Percentiles rank a stretch among this genome's conserved stretches.
Evolutionary conservation across 2,888 invertebrate species (phyloP).

Genomic region (Lycaena phlaeas): DNA sequence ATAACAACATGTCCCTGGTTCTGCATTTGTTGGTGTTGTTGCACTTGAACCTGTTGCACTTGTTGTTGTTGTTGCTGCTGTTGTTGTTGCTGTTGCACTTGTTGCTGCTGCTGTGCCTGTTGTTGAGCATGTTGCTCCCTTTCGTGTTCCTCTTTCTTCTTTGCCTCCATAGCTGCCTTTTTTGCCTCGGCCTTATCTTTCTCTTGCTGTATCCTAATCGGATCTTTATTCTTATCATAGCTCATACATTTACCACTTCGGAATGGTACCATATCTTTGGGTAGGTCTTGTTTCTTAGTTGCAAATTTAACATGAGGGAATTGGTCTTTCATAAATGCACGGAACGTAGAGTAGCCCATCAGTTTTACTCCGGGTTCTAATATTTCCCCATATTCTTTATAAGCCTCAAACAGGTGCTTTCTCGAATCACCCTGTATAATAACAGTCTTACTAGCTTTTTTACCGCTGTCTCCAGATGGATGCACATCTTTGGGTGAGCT

Average conservation of each 20-base stretch:
- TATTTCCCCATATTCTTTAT: conserved; percentile 81
- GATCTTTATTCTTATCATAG: conserved; percentile 68
- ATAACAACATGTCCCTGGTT: conserved; percentile 52
- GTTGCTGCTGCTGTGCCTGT: conserved; percentile 46
- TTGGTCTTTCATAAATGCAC: conserved; percentile 86
- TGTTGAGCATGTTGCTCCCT: conserved; percentile 54
- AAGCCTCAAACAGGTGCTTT: conserved; percentile 82
- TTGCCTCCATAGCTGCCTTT: conserved; percentile 63
- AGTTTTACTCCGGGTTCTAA: conserved; percentile 80
- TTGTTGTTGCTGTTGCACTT: conserved; percentile 43
- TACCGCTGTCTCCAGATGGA: conserved; percentile 57
- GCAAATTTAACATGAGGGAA: conserved; percentile 85
- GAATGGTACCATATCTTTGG: conserved; percentile 64
- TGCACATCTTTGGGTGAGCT: conserved; percentile 67
- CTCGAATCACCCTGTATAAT: conserved; percentile 70
- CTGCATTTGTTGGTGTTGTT: conserved; percentile 59
- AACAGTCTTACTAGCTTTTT: conserved; percentile 63
- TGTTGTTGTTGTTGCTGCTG: conserved; percentile 53
- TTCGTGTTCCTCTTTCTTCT: conserved; percentile 64
- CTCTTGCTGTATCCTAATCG: conserved; percentile 60
- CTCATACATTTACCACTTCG: conserved; percentile 70
- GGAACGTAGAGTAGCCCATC: conserved; percentile 86
- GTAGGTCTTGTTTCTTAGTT: conserved; percentile 67
- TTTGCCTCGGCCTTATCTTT: conserved; percentile 66
- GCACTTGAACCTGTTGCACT: conserved; percentile 54